phyloP scores from a whole-genome alignment of 2,797 vertebrate species.

The Strix occidentalis region DNA sequence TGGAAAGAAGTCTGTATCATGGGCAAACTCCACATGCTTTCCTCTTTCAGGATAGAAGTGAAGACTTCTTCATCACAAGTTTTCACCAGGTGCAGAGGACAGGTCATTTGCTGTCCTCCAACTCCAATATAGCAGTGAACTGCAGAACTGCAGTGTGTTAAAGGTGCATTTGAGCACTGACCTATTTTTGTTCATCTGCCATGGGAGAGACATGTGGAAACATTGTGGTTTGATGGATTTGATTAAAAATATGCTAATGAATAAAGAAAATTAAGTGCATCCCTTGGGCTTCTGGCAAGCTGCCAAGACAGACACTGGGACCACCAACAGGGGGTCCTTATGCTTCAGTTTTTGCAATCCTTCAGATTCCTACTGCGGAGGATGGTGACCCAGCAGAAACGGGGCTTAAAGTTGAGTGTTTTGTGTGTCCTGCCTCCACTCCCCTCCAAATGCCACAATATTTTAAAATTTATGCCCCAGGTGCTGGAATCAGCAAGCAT shows the following conservation, averaged over 20 bases:
- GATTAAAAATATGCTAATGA: slow-evolving; percentile 73
- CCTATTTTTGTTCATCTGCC: slow-evolving; percentile 65
- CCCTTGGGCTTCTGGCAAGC: slow-evolving; percentile 63
- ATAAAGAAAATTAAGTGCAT: slow-evolving; percentile 69
- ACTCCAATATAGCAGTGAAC: not conserved
- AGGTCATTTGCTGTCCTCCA: not conserved
- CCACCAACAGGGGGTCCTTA: slow-evolving; percentile 66
- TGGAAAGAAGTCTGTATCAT: not conserved
- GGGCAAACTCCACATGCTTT: not conserved
- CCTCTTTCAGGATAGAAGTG: not conserved
- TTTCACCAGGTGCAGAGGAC: not conserved
- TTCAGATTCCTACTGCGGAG: not conserved
- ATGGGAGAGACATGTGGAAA: slow-evolving; percentile 67
- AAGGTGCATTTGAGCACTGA: slow-evolving; percentile 40
- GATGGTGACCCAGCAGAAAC: slow-evolving; percentile 12
- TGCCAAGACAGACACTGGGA: slow-evolving; percentile 49
- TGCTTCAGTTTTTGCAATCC: slow-evolving; percentile 35
- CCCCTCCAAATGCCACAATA: slow-evolving; percentile 36
- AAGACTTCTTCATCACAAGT: not conserved
- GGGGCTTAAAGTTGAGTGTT: not conserved
- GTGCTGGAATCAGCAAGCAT: slow-evolving; percentile 31
- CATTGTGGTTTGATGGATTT: slow-evolving; percentile 68
- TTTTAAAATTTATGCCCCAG: slow-evolving; percentile 46
- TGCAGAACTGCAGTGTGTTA: not conserved
- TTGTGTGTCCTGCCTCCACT: not conserved